Evolutionary conservation across 2,797 vertebrate genomes (phyloP).

Genomic region (Aselliscus stoliczkanus): DNA sequence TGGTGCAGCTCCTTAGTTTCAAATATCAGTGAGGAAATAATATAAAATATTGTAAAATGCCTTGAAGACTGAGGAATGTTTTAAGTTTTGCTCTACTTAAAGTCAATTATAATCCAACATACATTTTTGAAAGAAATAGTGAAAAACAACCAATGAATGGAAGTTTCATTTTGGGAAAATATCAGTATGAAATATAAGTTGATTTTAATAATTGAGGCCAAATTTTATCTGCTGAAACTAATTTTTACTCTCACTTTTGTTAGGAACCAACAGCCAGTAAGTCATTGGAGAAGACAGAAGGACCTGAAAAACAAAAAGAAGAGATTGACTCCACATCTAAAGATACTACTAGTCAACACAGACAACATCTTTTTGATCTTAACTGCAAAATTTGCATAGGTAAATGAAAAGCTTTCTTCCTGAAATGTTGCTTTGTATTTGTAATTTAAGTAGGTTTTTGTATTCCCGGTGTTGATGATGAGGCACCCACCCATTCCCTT

Average conservation of each 20-base stretch:
- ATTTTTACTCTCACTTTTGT: constrained; percentile 62
- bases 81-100: constrained; percentile 13
- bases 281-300: constrained; percentile 84
- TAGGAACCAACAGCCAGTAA: constrained; percentile 83
- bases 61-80: constrained; percentile 9
- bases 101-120: not conserved
- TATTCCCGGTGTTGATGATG: not conserved
- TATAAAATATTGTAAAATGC: not conserved
- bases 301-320: constrained; percentile 86
- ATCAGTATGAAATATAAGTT: not conserved
- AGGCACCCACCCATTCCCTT: not conserved
- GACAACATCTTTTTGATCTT: constrained; percentile 97
- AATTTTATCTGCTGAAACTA: constrained; percentile 23
- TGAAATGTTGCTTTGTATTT: not conserved
- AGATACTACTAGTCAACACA: constrained; percentile 95
- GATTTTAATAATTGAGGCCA: not conserved
- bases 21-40: not conserved
- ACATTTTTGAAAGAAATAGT: not conserved
- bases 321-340: constrained; percentile 81
- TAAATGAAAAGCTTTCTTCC: constrained; percentile 73
- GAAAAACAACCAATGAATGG: not conserved
- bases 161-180: constrained; percentile 25
- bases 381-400: constrained; percentile 99
- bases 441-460: constrained; percentile 18
- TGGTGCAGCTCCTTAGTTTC: not conserved